Evolutionary conservation across 1,140 invertebrate genomes (phyloP), one percentile per base, ranked within the genome.

Genomic region (Drosophila lacteicornis): DNA sequence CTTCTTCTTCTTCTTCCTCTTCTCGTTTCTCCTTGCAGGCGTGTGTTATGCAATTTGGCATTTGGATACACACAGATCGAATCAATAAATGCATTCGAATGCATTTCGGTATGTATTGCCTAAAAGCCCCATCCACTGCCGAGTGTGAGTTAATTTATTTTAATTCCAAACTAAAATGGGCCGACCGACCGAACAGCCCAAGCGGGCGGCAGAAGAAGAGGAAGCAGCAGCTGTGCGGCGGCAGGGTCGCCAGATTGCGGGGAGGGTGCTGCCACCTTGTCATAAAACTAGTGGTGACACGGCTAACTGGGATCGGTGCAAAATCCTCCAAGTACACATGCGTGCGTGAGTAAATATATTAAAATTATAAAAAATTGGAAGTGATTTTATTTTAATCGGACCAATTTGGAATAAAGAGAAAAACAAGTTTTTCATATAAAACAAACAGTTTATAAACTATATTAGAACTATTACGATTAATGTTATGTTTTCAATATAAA

Each of bases 141-240:
- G 56, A 79, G 76, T 79, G 67, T 65, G 76, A 60, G 76, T 79
- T 78, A 78, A 79, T 79, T 79, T 79, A 71, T 79, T 79, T 79
- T 79, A 79, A 79, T 79, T 79, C 76, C 69, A 71, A 79, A 79
- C 67, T 63, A 79, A 69, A 79, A 47, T 73, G 75, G 75, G 65
- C 59, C 50, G 58, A 69, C 45, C 15, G 43, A 40, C 46, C 46
- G 55, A 40, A 30, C 75, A 55, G 76, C 75, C 75, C 74, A 68
- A 68, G 74, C 75, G 75, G 74, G 75, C 66, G 67, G 67, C 45
- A 68, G 43, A 56, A 55, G 62, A 68, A 68, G 66, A 68, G 43
- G 49, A 36, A 55, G 49, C 5, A 70, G 63, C 67, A 68, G 67
- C 63, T 69, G 67, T 67, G 62, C 40, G 17, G 47, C 33, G 17